Conservation (phyloP, 2,797 vertebrate species). For the Loris lydekkerianus region DNA sequence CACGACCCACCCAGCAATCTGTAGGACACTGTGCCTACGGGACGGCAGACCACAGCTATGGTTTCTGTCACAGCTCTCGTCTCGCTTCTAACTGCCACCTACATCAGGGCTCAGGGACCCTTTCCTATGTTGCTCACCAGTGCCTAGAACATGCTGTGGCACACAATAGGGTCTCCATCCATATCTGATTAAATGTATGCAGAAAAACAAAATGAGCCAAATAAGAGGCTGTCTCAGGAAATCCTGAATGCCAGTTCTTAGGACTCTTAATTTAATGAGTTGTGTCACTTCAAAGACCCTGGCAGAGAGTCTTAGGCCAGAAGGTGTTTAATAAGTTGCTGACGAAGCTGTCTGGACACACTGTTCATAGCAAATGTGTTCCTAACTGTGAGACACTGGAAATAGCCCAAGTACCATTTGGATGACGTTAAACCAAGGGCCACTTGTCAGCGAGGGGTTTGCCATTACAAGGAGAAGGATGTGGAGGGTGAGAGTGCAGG, state of each 20-base stretch:
- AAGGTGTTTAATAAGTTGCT: slow-evolving; percentile 34
- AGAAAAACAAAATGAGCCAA: slow-evolving; percentile 26
- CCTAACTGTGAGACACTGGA: slow-evolving; percentile 25
- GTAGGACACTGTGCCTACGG: not conserved
- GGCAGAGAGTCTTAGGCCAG: slow-evolving; percentile 54
- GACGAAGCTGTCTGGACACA: slow-evolving; percentile 40
- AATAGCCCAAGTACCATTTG: slow-evolving; percentile 25
- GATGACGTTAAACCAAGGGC: not conserved
- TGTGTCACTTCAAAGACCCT: slow-evolving; percentile 61
- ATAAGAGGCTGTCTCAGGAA: slow-evolving; percentile 62
- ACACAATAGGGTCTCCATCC: not conserved
- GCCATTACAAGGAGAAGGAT: not conserved
- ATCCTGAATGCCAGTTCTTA: slow-evolving; percentile 49
- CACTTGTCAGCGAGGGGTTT: slow-evolving; percentile 2
- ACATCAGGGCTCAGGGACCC: not conserved
- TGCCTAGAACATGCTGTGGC: not conserved
- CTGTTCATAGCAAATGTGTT: slow-evolving; percentile 38
- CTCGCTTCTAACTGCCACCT: not conserved
- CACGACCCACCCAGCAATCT: not conserved
- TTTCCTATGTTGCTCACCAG: not conserved
- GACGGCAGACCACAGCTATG: not conserved
- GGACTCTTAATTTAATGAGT: slow-evolving; percentile 73
- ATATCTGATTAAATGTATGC: slow-evolving; percentile 39
- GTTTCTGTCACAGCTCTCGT: not conserved
- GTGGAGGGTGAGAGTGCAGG: not conserved